phyloP scores from a whole-genome alignment of 2,113 vertebrate genomes.

The Potamarius usumacintae region DNA sequence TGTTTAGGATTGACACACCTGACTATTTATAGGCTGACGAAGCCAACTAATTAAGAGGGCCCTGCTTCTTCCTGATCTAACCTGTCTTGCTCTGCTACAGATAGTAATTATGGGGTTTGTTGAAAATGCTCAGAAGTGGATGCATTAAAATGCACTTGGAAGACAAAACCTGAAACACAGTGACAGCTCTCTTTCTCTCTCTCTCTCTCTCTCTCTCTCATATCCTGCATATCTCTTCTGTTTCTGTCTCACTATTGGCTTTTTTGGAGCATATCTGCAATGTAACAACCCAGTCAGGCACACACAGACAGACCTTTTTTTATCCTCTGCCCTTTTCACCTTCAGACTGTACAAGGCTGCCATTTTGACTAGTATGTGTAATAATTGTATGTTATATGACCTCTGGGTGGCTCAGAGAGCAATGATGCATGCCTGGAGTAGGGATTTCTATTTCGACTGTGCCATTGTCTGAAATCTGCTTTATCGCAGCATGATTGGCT shows the following conservation, averaged over 20 bases:
- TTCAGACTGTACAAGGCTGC: neutral
- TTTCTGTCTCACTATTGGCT: neutral
- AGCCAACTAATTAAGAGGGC: constrained; percentile 44
- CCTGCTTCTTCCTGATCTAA: constrained; percentile 18
- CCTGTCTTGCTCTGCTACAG: constrained; percentile 40
- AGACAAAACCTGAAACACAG: constrained; percentile 27
- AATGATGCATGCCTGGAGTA: neutral
- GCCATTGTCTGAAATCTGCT: constrained; percentile 11
- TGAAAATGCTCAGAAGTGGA: constrained; percentile 26
- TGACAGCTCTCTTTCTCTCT: constrained; percentile 1
- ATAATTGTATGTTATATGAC: constrained; percentile 18
- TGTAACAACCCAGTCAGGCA: neutral
- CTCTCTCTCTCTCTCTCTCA: constrained; percentile 11
- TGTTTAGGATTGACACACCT: constrained; percentile 43
- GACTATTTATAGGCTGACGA: constrained; percentile 38
- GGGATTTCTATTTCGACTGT: constrained; percentile 8
- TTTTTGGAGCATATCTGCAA: neutral
- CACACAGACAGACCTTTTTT: constrained; percentile 7
- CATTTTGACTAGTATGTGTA: constrained; percentile 10
- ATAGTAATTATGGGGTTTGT: constrained; percentile 43
- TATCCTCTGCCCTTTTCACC: neutral
- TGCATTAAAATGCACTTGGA: constrained; percentile 29
- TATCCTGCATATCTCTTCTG: neutral
- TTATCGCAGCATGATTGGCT: neutral
- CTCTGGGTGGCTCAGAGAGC: constrained; percentile 12